These are phyloP conservation scores for Hirtodrosophila cameraria DNA, from an alignment of 2,888 invertebrate species.

Conservation along the genomic window DNA sequence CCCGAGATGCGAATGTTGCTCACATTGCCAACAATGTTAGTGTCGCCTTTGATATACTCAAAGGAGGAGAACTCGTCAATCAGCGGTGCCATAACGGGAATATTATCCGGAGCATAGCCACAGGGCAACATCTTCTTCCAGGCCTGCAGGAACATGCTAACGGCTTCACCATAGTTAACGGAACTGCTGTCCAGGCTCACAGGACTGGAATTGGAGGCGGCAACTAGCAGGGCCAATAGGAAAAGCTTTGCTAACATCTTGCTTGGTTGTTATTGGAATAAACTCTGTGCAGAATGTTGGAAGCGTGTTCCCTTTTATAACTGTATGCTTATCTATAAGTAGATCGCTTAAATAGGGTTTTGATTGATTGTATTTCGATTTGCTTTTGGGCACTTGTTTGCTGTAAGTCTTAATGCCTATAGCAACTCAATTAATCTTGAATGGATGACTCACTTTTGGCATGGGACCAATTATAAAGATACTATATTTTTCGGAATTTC, in stretches of 20 bases:
- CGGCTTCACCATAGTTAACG: slow-evolving; percentile 47
- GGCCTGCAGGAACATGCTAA: slow-evolving; percentile 40
- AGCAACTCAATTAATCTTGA: background rate
- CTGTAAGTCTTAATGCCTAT: too few species aligned
- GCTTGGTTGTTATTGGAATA: slow-evolving; percentile 1
- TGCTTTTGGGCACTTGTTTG: background rate
- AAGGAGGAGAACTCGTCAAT: slow-evolving; percentile 29
- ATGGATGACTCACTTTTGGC: background rate
- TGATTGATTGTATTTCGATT: slow-evolving; percentile 28
- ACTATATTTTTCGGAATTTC: too few species aligned
- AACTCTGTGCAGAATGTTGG: background rate
- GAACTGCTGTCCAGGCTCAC: slow-evolving; percentile 10
- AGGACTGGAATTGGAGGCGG: slow-evolving; percentile 11
- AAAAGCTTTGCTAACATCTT: slow-evolving; percentile 44
- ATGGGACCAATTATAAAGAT: background rate
- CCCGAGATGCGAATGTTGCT: slow-evolving; percentile 66
- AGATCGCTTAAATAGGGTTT: background rate
- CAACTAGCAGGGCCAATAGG: slow-evolving; percentile 35
- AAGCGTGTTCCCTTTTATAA: slow-evolving; percentile 10
- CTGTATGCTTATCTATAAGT: slow-evolving; percentile 10
- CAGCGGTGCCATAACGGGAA: slow-evolving; percentile 66
- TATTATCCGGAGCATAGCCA: slow-evolving; percentile 51
- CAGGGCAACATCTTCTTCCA: slow-evolving; percentile 67
- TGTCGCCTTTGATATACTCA: slow-evolving; percentile 30
- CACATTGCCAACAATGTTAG: slow-evolving; percentile 53